These are phyloP conservation scores for Ochropleura plecta DNA, from an alignment of 2,888 invertebrate species.

Conservation along the genomic window DNA sequence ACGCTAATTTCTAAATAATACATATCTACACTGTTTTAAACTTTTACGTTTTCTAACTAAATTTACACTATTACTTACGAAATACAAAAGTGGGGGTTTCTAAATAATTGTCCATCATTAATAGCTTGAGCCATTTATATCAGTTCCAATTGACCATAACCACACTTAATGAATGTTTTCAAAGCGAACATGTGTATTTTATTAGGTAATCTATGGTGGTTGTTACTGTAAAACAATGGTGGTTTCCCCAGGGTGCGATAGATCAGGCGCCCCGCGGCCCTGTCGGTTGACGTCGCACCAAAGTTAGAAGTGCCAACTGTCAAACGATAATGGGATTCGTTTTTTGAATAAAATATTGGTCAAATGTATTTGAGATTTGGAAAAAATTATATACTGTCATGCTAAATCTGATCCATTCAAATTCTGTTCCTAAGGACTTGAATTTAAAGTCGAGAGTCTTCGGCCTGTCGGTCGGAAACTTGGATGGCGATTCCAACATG, in stretches of 20 bases:
- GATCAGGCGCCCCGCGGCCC: slow-evolving; percentile 62
- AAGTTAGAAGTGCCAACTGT: slow-evolving; percentile 60
- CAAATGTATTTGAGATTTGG: neutral
- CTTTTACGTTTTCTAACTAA: no score
- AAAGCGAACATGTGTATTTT: slow-evolving; percentile 62
- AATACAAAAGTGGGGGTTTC: no score
- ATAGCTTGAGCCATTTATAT: slow-evolving; percentile 29
- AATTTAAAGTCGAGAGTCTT: neutral
- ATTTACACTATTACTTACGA: no score
- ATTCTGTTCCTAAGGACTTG: neutral
- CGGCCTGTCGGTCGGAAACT: fast-evolving
- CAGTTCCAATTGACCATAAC: slow-evolving; percentile 37
- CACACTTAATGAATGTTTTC: slow-evolving; percentile 41
- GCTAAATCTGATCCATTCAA: neutral
- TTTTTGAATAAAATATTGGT: slow-evolving; percentile 23
- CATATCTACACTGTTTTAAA: no score
- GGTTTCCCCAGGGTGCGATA: slow-evolving; percentile 69
- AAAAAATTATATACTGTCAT: neutral
- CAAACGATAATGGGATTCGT: slow-evolving; percentile 37
- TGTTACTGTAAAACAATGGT: slow-evolving; percentile 64
- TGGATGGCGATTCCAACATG: neutral
- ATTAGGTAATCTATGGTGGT: slow-evolving; percentile 64
- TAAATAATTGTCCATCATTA: slow-evolving; percentile 4
- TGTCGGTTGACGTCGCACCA: slow-evolving; percentile 66
- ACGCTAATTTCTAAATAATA: no score